These are phyloP conservation scores for Cherax quadricarinatus DNA, from an alignment of 1,140 invertebrate species.

Conservation along the genomic window DNA sequence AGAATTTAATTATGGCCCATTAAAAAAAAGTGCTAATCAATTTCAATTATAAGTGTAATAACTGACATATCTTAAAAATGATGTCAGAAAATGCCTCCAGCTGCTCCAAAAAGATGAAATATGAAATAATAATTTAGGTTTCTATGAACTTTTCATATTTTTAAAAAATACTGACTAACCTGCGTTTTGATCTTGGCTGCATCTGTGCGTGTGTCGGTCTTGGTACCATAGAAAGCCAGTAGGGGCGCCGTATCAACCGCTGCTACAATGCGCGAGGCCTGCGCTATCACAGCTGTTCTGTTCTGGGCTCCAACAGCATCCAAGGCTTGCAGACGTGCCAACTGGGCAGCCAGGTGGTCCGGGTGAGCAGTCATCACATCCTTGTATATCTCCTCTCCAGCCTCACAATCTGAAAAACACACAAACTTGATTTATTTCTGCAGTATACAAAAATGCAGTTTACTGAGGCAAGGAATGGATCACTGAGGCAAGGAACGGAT, in stretches of 20 bases:
- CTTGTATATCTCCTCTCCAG: slow-evolving; percentile 45
- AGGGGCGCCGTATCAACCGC: slow-evolving; percentile 48
- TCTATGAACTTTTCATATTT: too few relatives aligned
- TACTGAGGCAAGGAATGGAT: too few relatives aligned
- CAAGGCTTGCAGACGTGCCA: slow-evolving; percentile 52
- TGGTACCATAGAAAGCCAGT: slow-evolving; percentile 61
- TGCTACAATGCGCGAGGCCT: slow-evolving; percentile 41
- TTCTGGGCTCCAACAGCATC: slow-evolving; percentile 55
- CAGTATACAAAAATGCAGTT: too few relatives aligned
- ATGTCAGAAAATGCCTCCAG: too few relatives aligned
- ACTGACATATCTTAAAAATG: too few relatives aligned
- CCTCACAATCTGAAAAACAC: slow-evolving; percentile 43
- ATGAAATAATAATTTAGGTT: too few relatives aligned
- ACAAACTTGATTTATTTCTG: not conserved
- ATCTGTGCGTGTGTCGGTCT: slow-evolving; percentile 63
- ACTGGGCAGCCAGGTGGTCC: slow-evolving; percentile 61
- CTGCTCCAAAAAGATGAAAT: too few relatives aligned
- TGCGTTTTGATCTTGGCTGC: slow-evolving; percentile 61
- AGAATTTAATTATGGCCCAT: too few relatives aligned
- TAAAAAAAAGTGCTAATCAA: too few relatives aligned
- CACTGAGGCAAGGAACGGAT: too few relatives aligned
- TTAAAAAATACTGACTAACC: not conserved
- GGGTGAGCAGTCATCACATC: slow-evolving; percentile 61
- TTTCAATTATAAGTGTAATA: too few relatives aligned
- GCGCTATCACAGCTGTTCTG: slow-evolving; percentile 40